Percentiles rank a stretch among this genome's conserved stretches.
Conservation (phyloP, 1,140 invertebrate genomes). For the Sycophila sp. region DNA sequence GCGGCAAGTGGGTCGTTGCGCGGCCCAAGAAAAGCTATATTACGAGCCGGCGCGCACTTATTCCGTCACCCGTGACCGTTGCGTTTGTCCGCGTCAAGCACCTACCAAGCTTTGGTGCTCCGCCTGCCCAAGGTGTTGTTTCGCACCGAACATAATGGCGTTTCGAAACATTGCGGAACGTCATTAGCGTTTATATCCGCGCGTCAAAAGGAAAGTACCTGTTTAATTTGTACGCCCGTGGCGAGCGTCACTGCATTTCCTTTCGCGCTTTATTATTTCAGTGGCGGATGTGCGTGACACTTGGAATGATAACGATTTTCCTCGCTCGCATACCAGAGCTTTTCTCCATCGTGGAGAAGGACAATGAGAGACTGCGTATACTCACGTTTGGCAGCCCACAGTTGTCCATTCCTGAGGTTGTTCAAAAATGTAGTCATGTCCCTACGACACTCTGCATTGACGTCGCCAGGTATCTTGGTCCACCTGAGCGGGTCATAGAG, state of each 20-base stretch:
- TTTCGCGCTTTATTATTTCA: too few relatives aligned
- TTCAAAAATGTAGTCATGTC: constrained; percentile 70
- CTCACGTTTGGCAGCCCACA: constrained; percentile 80
- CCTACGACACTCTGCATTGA: constrained; percentile 61
- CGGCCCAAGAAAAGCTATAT: neutral
- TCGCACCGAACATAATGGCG: neutral
- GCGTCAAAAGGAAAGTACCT: constrained; percentile 15
- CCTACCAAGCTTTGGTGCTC: neutral
- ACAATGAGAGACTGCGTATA: constrained; percentile 46
- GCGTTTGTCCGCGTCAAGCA: neutral
- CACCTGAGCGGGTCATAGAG: constrained; percentile 76
- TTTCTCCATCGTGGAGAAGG: too few relatives aligned
- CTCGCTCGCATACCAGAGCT: too few relatives aligned
- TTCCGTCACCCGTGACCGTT: constrained; percentile 9
- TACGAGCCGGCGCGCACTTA: neutral
- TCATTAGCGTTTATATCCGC: neutral
- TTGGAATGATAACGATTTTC: too few relatives aligned
- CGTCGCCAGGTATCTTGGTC: constrained; percentile 64
- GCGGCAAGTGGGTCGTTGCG: neutral
- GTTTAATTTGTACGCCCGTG: constrained; percentile 17
- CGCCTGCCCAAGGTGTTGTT: neutral
- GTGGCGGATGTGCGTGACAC: too few relatives aligned
- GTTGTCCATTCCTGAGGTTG: constrained; percentile 68
- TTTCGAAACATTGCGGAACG: constrained; percentile 23
- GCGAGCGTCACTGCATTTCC: neutral